These are phyloP conservation scores for Galago senegalensis DNA, from an alignment of 2,797 vertebrate species.

Conservation along the genomic window DNA sequence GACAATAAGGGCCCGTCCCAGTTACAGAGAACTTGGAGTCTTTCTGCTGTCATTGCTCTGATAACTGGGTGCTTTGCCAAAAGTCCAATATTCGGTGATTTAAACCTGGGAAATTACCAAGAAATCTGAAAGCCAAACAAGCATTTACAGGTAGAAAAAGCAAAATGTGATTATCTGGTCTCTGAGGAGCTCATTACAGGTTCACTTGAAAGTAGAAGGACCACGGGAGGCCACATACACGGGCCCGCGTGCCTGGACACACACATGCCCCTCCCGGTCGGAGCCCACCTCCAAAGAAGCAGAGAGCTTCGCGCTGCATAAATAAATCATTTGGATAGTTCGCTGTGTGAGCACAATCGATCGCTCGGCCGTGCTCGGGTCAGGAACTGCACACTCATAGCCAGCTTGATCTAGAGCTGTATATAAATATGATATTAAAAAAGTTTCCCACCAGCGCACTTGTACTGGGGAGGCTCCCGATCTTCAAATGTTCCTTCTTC, in stretches of 20 bases:
- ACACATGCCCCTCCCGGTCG: not conserved
- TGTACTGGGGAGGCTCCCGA: constrained; percentile 59
- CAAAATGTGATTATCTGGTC: constrained; percentile 69
- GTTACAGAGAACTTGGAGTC: not conserved
- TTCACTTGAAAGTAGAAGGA: constrained; percentile 59
- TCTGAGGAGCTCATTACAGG: constrained; percentile 82
- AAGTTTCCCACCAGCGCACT: constrained; percentile 69
- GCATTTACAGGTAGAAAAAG: constrained; percentile 61
- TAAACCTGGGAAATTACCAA: constrained; percentile 52
- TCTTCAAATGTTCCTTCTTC: constrained; percentile 75
- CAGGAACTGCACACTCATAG: constrained; percentile 65
- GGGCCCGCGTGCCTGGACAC: not conserved
- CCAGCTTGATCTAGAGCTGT: constrained; percentile 37
- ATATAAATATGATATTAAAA: constrained; percentile 81
- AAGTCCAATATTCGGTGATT: not conserved
- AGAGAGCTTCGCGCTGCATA: constrained; percentile 52
- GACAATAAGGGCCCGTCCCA: too few relatives aligned
- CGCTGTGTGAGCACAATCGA: constrained; percentile 78
- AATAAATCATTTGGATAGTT: constrained; percentile 78
- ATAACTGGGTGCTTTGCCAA: constrained; percentile 22
- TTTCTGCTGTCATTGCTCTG: not conserved
- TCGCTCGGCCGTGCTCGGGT: constrained; percentile 58
- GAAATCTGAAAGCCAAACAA: constrained; percentile 70
- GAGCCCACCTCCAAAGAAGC: constrained; percentile 52
- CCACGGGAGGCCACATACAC: not conserved